A percentile compares a stretch with the other conserved stretches of the same genome.
Conservation (phyloP, 2,113 vertebrate genomes). For the Erythrolamprus reginae region DNA sequence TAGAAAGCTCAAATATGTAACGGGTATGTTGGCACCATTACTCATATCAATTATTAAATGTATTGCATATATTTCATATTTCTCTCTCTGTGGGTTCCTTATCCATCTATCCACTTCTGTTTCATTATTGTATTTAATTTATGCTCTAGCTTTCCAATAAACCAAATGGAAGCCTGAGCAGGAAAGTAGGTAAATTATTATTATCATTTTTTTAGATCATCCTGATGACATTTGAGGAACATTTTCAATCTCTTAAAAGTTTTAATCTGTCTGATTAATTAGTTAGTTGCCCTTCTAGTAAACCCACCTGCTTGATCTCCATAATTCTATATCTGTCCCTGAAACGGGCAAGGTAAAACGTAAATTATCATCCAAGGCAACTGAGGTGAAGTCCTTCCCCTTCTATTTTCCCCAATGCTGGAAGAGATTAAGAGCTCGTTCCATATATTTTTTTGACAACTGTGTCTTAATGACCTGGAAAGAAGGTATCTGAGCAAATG, state of each 20-base stretch:
- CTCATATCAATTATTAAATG: background rate
- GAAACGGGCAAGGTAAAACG: background rate
- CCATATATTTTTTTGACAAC: constrained; percentile 49
- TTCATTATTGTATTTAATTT: background rate
- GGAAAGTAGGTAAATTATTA: background rate
- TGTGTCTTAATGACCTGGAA: constrained; percentile 53
- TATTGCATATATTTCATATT: background rate
- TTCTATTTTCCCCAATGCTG: constrained; percentile 46
- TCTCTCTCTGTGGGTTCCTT: background rate
- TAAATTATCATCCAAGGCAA: constrained; percentile 32
- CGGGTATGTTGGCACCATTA: background rate
- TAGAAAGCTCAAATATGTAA: background rate
- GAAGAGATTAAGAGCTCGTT: constrained; percentile 43
- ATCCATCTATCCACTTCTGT: background rate
- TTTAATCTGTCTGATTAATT: background rate
- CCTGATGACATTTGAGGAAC: background rate
- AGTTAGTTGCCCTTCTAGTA: background rate
- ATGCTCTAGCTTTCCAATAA: background rate
- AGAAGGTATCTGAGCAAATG: constrained; percentile 37
- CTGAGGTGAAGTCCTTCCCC: constrained; percentile 23
- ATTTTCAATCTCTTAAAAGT: background rate
- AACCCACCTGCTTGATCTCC: background rate
- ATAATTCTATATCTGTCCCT: background rate
- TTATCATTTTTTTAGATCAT: background rate
- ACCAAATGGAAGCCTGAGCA: background rate